Evolutionary conservation across 2,797 vertebrate species (phyloP).

Genomic region (Megaceryle alcyon): DNA sequence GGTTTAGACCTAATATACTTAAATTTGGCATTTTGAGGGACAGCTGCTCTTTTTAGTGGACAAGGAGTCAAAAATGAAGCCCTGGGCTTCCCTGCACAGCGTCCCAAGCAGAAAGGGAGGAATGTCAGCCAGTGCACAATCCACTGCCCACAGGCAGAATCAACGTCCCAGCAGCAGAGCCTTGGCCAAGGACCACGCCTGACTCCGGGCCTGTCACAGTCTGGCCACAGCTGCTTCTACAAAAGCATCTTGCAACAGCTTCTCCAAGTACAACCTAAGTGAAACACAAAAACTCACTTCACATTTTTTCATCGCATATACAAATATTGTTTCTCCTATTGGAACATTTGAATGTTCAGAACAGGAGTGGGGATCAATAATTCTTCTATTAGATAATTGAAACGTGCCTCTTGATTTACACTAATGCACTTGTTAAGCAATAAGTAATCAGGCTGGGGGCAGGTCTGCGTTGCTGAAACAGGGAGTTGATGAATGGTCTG

Average conservation of each 20-base stretch:
- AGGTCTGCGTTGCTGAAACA: not conserved
- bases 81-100: not conserved
- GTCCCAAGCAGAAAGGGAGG: not conserved
- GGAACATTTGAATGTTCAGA: conserved; percentile 30
- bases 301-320: not conserved
- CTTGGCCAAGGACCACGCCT: not conserved
- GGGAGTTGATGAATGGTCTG: not conserved
- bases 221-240: not conserved
- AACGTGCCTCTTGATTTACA: conserved; percentile 65
- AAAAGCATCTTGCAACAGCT: not conserved
- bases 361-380: conserved; percentile 45
- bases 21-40: not conserved
- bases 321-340: conserved; percentile 55
- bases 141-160: not conserved
- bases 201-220: not conserved
- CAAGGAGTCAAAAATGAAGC: not conserved
- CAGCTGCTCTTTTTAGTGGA: not conserved
- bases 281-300: conserved; percentile 46
- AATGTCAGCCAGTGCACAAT: accelerated
- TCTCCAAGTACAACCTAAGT: conserved; percentile 10
- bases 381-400: conserved; percentile 72
- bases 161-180: not conserved
- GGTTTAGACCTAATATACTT: not conserved
- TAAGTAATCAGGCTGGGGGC: conserved; percentile 42
- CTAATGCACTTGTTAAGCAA: conserved; percentile 72